Evolutionary conservation across 2,797 vertebrate species (phyloP).

Genomic region (Coracias cyanogaster): DNA sequence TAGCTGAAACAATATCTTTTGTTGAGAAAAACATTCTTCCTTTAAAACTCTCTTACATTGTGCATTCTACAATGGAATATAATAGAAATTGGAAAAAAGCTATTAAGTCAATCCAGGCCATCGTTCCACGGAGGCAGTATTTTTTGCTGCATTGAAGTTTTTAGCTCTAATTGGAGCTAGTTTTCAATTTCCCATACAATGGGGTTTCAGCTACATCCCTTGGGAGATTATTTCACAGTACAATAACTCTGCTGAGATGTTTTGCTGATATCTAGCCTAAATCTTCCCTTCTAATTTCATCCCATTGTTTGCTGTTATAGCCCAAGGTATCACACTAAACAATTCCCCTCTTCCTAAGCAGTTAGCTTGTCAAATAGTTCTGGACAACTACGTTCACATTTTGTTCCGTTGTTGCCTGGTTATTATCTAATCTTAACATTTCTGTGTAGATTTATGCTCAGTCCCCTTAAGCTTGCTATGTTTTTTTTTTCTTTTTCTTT

Average conservation of each 20-base stretch:
- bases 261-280: constrained; percentile 40
- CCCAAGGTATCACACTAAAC: background rate
- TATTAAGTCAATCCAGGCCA: background rate
- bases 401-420: background rate
- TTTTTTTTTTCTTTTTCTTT: background rate
- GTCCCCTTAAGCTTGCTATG: background rate
- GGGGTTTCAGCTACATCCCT: background rate
- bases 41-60: background rate
- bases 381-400: background rate
- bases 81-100: background rate
- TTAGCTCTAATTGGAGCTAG: constrained; percentile 29
- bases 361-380: background rate
- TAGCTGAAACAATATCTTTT: background rate
- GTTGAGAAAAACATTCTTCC: background rate
- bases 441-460: background rate
- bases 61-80: background rate
- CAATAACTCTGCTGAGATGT: constrained; percentile 19
- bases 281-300: constrained; percentile 50
- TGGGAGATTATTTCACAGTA: constrained; percentile 48
- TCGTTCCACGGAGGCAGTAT: background rate
- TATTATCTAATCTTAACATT: background rate
- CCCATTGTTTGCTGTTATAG: constrained; percentile 27
- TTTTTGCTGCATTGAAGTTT: constrained; percentile 29
- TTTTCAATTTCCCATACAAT: constrained; percentile 44
- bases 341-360: background rate